Base-by-base conservation (phyloP, 2,797 vertebrate species). In the Tenualosa ilisha region DNA sequence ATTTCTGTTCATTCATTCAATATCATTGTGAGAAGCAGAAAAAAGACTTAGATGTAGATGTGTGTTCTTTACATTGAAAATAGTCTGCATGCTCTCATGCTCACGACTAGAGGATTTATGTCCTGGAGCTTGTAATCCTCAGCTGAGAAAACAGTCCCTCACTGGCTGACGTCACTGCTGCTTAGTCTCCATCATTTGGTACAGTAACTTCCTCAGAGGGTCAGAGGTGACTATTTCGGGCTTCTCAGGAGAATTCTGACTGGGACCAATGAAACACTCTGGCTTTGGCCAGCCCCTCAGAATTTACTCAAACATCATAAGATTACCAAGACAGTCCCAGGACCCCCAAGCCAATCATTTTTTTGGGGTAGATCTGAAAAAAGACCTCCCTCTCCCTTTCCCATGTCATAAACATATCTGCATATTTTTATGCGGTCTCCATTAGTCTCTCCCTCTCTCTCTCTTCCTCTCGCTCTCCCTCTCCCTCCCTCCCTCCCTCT, bases 141-240 rank as follows among this genome's bases (percentile, higher is more conserved):
- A 89, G 87, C 89, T 90, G 88, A 86, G 89, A 89, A 91, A 89
- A 89, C 85, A 90, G 59, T 83, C 43, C 79, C 37, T 53, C 84
- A 89, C 81, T 82, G 84, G 31, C 65, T 82, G 89, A 91, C 89
- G 90, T 91, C 87, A 86, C 86, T 87, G 5, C 50, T 79, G 83
- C 84, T 90, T 81, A 86, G 87, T 85, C 61, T 89, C 85, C 20
- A 53, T 87, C 81, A 72, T 89, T 83, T 89, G 88, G 85, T 88
- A 83, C 84, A 87, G 88, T 86, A 85, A 88, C 81, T 81, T 89
- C 89, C 88, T 88, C 84, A 82, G 50, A 54, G 84, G 89, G 84
- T 88, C 88, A 89, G 65, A 87, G 87, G 87, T 84, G 31, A 31
- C 85, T 85, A 85, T 90, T 92, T 91, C 86, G 83, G 82, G 86